Base-by-base conservation (phyloP, 2,888 invertebrate species). In the Trissoscelio sp. region DNA sequence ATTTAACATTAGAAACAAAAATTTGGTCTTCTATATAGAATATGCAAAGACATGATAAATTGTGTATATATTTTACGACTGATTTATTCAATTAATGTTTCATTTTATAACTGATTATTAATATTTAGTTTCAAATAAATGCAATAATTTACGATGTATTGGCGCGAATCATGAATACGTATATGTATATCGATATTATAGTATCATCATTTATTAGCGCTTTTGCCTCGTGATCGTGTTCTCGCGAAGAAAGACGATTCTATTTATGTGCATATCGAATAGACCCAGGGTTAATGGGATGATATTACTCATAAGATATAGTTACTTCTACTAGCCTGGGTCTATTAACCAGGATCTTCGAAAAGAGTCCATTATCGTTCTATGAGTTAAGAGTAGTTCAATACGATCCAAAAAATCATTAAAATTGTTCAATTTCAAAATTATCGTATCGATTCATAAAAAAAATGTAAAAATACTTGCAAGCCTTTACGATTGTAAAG, bases 221-320 rank as follows among this genome's bases (percentile, higher is more conserved):
- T 83, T 83, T 79, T 77, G 84, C 77, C 80, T 83, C 78, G 74
- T 79, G 87, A 88, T 87, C 86, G 85, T 86, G 85, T 84, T 85
- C 85, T 81, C 83, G 72, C 53, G 81, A 82, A 83, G 82, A 86
- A 86, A 86, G 88, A 88, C 87, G 88, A 88, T 88, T 88, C 88
- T 88, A 88, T 88, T 88, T 88, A 88, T 88, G 88, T 87, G 85
- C 85, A 82, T 84, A 84, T 70, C 78, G 87, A 83, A 84, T 83
- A 83, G 85, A 84, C 87, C 86, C 69, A 66, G 20, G 57, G 34
- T 57, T 57, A 57, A 57, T 57, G 20, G 31, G 37, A 37, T 57
- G 14, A 57, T 37, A 57, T 57, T 57, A 57, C 57, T 37, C 37
- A 57, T 37, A 57, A 37, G 34, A 57, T 57, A 57, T 57, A 57